phyloP scores from a whole-genome alignment of 2,888 invertebrate species.

The Parapristionchus giblindavisi region DNA sequence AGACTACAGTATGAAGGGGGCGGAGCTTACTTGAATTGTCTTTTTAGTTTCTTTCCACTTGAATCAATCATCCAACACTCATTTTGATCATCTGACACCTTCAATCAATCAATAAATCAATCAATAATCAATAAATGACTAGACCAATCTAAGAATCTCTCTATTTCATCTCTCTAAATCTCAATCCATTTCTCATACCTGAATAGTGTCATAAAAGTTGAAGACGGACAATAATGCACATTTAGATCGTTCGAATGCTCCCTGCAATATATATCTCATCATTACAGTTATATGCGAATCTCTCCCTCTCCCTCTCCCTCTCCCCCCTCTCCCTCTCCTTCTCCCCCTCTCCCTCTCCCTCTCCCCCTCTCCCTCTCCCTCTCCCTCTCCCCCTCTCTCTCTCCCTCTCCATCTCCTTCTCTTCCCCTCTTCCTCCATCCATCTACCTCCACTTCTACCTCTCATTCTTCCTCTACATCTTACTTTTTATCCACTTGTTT shows the following conservation, averaged over 20 bases:
- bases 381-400: too few species aligned
- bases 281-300: too few species aligned
- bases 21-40: conserved; percentile 17
- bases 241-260: not conserved
- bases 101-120: not conserved
- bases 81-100: conserved; percentile 49
- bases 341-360: not conserved
- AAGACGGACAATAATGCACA: conserved; percentile 2
- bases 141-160: not conserved
- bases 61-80: conserved; percentile 49
- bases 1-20: not conserved
- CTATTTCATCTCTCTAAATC: not conserved
- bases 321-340: not conserved
- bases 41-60: conserved; percentile 33
- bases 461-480: too few species aligned
- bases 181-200: conserved; percentile 30
- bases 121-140: not conserved
- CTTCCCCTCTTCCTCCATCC: too few species aligned
- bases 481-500: too few species aligned
- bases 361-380: not conserved
- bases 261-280: not conserved
- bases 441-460: too few species aligned
- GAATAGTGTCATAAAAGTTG: conserved; percentile 29
- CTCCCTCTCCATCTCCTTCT: too few species aligned
- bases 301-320: not conserved